phyloP scores from a whole-genome alignment of 2,113 vertebrate species.

The Caranx melampygus region DNA sequence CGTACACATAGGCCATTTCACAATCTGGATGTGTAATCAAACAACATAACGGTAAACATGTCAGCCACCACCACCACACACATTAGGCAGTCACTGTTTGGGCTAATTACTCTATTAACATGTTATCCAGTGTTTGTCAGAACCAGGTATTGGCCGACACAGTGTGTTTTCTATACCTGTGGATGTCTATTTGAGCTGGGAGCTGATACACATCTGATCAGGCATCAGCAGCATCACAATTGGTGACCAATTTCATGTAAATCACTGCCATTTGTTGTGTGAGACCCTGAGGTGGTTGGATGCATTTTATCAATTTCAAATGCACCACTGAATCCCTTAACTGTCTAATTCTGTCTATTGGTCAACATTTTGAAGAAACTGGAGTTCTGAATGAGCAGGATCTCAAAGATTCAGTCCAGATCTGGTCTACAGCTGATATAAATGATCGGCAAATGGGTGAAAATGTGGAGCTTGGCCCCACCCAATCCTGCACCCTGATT shows the following conservation, averaged over 20 bases:
- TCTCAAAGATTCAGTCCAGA: neutral
- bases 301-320: neutral
- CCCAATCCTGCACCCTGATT: neutral
- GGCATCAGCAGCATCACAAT: neutral
- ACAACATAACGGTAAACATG: constrained; percentile 41
- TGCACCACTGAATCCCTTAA: neutral
- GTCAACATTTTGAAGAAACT: neutral
- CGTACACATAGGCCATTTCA: constrained; percentile 31
- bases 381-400: neutral
- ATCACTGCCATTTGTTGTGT: neutral
- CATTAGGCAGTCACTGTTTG: constrained; percentile 19
- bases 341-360: neutral
- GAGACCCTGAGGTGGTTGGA: neutral
- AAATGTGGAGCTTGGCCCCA: neutral
- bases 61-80: neutral
- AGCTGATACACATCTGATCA: neutral
- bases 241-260: neutral
- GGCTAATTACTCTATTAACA: constrained; percentile 50
- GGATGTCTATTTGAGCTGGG: neutral
- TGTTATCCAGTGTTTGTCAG: constrained; percentile 20
- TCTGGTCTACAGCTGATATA: neutral
- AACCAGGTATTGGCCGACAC: constrained; percentile 14
- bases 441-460: neutral
- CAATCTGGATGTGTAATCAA: constrained; percentile 48
- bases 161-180: constrained; percentile 10